Conservation (phyloP, 1,140 invertebrate species). For the Cotesia chilonis region DNA sequence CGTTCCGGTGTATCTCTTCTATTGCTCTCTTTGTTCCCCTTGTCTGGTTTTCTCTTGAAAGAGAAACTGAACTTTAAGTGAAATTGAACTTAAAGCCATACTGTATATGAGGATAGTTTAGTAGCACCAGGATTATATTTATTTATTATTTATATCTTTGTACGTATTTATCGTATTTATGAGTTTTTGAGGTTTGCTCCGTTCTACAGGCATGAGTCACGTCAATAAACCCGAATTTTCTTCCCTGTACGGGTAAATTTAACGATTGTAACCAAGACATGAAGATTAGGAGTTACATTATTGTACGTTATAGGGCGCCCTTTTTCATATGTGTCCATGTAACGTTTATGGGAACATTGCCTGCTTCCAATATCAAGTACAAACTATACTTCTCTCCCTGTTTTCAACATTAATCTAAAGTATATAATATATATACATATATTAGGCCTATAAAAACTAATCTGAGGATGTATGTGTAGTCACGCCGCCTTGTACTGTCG, state of each 20-base stretch:
- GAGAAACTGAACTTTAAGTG: conserved; percentile 14
- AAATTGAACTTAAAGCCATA: conserved; percentile 6
- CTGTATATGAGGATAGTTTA: neutral
- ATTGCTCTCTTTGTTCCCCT: conserved; percentile 25
- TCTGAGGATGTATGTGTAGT: conserved; percentile 48
- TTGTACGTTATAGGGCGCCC: neutral
- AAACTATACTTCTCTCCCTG: conserved; percentile 22
- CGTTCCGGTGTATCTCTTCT: conserved; percentile 20
- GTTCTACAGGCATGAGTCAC: too few relatives aligned
- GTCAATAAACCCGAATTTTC: too few relatives aligned
- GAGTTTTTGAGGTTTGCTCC: too few relatives aligned
- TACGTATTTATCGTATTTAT: neutral
- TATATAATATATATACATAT: conserved; percentile 37
- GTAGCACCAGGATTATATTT: neutral
- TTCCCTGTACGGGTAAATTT: too few relatives aligned
- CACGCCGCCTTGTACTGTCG: conserved; percentile 54
- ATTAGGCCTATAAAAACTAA: conserved; percentile 43
- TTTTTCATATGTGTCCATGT: conserved; percentile 25
- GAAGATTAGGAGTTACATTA: too few relatives aligned
- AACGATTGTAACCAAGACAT: too few relatives aligned
- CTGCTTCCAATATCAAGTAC: conserved; percentile 32
- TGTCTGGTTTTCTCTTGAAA: conserved; percentile 5
- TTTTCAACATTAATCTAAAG: conserved; percentile 10
- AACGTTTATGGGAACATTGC: conserved; percentile 38
- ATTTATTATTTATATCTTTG: neutral